Base-by-base conservation (phyloP, 2,888 invertebrate genomes). In the Sinohyriopsis cumingii region DNA sequence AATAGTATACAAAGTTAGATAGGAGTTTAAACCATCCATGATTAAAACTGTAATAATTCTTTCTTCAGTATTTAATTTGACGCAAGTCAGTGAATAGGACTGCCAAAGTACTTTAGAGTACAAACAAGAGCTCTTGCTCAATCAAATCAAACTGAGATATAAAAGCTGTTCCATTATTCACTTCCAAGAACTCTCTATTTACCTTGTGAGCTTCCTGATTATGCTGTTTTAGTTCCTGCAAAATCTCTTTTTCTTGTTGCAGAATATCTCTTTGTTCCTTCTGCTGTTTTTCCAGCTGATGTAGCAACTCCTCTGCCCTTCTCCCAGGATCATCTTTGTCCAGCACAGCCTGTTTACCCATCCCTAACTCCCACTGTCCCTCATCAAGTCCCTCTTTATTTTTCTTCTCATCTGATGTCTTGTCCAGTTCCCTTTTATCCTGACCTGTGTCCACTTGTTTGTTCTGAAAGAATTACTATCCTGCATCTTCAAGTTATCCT, bases 161-260 rank as follows among this genome's bases (percentile, higher is more conserved):
- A 15, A 45, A 15, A 45, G 45, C 45, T 12, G 45, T 3, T 45
- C 15, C 12, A 45, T 45, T 45, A 15, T 15, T 15, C 45, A 12
- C 45, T 45, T 45, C 12, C 9, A 45, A 45, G 45, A 3, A 45
- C 15, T 45, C 45, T 45, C 45, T 45, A 53, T 25, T 64, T 69
- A 72, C 80, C 64, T 80, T 71, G 45, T 82, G 78, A 20, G 66
- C 77, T 82, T 83, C 78, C 15, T 82, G 78, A 67, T 86, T 82
- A 65, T 88, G 89, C 45, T 85, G 82, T 75, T 89, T 85, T 54
- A 89, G 76, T 59, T 89, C 85, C 53, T 87, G 78, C 19, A 89
- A 75, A 45, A 89, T 81, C 76, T 86, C 78, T 70, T 85, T 85
- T 72, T 88, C 88, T 68, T 89, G 85, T 53, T 86, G 76, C 7